phyloP scores from a whole-genome alignment of 1,140 invertebrate species.

The Portunus trituberculatus region DNA sequence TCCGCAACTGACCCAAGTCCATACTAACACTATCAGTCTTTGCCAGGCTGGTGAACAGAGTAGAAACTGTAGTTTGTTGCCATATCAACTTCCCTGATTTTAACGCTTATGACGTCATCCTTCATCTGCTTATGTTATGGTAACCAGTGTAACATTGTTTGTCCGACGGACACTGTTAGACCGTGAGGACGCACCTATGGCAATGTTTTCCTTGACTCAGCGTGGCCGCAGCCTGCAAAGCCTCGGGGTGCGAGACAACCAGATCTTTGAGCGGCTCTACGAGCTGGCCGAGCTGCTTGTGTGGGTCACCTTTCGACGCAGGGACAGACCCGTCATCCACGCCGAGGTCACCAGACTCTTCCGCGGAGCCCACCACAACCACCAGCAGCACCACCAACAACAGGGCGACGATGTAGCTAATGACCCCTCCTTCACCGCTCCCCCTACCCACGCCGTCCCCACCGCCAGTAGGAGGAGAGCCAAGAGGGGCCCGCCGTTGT shows the following conservation, averaged over 20 bases:
- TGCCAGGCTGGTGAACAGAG: too few relatives aligned
- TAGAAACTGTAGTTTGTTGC: too few relatives aligned
- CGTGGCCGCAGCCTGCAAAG: slow-evolving; percentile 59
- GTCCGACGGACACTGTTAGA: too few relatives aligned
- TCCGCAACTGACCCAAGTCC: too few relatives aligned
- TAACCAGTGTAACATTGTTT: not conserved
- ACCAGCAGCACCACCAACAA: slow-evolving; percentile 45
- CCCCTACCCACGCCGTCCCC: not conserved
- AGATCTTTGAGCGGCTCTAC: slow-evolving; percentile 63
- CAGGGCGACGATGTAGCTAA: slow-evolving; percentile 24
- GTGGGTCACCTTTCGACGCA: slow-evolving; percentile 60
- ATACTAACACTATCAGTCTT: too few relatives aligned
- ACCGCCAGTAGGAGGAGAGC: not conserved
- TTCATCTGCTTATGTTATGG: too few relatives aligned
- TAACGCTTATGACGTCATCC: too few relatives aligned
- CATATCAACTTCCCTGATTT: too few relatives aligned
- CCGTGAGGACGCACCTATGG: too few relatives aligned
- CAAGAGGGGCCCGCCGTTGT: not conserved
- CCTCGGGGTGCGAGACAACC: slow-evolving; percentile 51
- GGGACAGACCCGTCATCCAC: slow-evolving; percentile 63
- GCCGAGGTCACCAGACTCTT: slow-evolving; percentile 65
- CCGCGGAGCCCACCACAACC: slow-evolving; percentile 39
- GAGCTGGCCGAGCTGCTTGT: slow-evolving; percentile 55
- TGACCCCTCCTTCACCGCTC: not conserved
- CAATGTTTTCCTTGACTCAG: not conserved